phyloP scores from a whole-genome alignment of 2,888 invertebrate species.

The Epinotia bilunana region DNA sequence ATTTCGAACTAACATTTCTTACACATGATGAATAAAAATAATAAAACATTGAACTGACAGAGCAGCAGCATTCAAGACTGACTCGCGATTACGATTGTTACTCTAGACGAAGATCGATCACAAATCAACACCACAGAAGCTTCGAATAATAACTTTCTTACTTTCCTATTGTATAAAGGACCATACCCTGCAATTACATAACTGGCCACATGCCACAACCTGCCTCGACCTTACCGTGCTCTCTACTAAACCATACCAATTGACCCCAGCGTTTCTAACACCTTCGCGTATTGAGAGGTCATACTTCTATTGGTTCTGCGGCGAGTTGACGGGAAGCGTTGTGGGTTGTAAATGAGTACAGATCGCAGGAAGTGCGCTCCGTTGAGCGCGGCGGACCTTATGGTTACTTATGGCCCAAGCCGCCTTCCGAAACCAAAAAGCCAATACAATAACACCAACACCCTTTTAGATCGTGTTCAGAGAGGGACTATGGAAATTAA shows the following conservation, averaged over 20 bases:
- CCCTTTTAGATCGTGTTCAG: not conserved
- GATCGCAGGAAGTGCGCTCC: conserved; percentile 69
- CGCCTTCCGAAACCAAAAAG: conserved; percentile 11
- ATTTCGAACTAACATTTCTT: too few species aligned
- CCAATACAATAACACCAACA: not conserved
- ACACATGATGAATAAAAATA: too few species aligned
- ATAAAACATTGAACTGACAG: too few species aligned
- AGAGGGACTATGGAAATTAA: not conserved
- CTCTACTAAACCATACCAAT: not conserved
- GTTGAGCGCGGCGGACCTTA: conserved; percentile 65
- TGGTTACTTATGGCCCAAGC: conserved; percentile 47
- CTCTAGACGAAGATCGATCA: conserved; percentile 3
- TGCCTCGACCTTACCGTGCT: not conserved
- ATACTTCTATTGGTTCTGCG: not conserved
- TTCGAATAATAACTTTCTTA: conserved; percentile 18
- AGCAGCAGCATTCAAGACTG: too few species aligned
- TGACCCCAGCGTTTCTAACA: not conserved
- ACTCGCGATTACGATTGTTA: too few species aligned
- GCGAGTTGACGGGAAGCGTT: not conserved
- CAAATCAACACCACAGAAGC: not conserved
- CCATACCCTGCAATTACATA: conserved; percentile 20
- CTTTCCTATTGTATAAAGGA: conserved; percentile 13
- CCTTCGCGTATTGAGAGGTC: not conserved
- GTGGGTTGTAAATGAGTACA: not conserved
- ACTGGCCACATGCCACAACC: conserved; percentile 4